Percentiles rank a stretch among this genome's conserved stretches.
Conservation (phyloP, 2,113 vertebrate genomes). For the Centrocercus urophasianus region DNA sequence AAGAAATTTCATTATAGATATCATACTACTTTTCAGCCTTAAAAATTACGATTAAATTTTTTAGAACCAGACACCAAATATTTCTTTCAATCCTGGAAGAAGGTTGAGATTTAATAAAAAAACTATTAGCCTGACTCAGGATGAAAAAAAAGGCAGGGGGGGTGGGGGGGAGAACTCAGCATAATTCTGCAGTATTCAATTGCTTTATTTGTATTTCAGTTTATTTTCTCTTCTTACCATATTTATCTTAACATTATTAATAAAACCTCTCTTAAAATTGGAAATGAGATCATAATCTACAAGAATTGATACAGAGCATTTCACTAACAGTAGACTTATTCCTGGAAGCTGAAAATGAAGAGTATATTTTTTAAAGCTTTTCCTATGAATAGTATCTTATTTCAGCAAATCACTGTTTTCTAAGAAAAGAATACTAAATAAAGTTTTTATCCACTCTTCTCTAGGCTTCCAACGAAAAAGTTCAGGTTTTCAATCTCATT, state of each 20-base stretch:
- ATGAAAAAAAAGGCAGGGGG: background rate
- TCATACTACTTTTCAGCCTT: background rate
- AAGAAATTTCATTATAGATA: background rate
- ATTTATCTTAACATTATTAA: background rate
- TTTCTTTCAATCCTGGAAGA: background rate
- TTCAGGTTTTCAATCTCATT: conserved; percentile 17
- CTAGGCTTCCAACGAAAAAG: background rate
- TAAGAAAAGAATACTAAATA: background rate
- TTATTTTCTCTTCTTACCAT: background rate
- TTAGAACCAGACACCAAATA: background rate
- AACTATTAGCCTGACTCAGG: background rate
- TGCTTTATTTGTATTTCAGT: background rate
- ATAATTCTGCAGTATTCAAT: background rate
- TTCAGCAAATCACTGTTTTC: background rate
- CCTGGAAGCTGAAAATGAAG: background rate
- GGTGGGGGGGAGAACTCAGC: background rate
- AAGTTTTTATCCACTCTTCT: background rate
- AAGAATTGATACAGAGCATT: background rate
- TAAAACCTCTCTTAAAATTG: background rate
- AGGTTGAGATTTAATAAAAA: background rate
- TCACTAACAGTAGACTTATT: background rate
- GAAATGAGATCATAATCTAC: background rate
- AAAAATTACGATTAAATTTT: background rate
- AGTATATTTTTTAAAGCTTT: background rate
- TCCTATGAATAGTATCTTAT: background rate